Conservation (phyloP, 2,113 vertebrate genomes). For the Epinephelus lanceolatus region DNA sequence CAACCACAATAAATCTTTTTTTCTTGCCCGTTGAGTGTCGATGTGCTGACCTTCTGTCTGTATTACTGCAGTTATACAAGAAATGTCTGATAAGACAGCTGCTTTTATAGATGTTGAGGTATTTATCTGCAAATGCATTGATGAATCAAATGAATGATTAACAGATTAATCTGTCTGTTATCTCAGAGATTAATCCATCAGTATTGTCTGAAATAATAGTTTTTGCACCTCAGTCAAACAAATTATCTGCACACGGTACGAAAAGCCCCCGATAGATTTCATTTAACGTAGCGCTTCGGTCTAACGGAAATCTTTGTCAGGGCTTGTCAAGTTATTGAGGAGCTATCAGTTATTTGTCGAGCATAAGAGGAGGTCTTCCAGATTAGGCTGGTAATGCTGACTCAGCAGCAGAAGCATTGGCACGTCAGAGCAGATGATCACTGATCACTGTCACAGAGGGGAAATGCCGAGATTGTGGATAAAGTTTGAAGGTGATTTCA, state of each 20-base stretch:
- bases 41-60: not conserved
- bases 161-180: not conserved
- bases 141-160: not conserved
- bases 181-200: not conserved
- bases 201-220: not conserved
- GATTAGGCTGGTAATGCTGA: slow-evolving; percentile 11
- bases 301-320: slow-evolving; percentile 1
- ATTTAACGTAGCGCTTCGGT: not conserved
- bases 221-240: not conserved
- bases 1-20: not conserved
- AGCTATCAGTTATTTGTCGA: slow-evolving; percentile 6
- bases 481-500: not conserved
- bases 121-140: not conserved
- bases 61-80: not conserved
- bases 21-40: not conserved
- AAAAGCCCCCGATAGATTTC: slow-evolving; percentile 2
- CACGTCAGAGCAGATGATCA: slow-evolving; percentile 6
- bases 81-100: not conserved
- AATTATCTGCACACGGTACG: not conserved
- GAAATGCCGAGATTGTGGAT: not conserved
- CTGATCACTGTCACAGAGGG: not conserved
- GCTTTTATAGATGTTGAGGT: not conserved
- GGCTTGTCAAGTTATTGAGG: not conserved
- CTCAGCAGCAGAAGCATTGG: not conserved
- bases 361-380: not conserved